These are phyloP conservation scores for Aethina tumida DNA, from an alignment of 1,140 invertebrate species.

Conservation along the genomic window DNA sequence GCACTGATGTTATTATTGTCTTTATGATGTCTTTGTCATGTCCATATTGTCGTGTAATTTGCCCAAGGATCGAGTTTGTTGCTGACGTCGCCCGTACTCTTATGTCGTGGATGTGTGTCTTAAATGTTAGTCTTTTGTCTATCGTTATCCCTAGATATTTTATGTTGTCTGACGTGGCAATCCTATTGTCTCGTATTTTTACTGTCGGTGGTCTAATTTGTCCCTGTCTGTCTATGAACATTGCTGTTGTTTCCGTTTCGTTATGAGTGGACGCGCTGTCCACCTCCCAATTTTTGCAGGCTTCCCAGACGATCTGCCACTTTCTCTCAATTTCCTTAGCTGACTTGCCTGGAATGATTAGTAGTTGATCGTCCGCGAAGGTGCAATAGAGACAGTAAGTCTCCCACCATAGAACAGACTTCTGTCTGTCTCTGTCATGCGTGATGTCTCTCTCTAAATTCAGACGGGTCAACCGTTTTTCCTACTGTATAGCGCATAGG, in stretches of 20 bases:
- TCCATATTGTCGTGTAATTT: slow-evolving; percentile 12
- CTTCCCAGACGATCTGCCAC: slow-evolving; percentile 4
- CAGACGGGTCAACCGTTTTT: too few species aligned
- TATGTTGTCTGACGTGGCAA: background rate
- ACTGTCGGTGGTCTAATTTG: too few species aligned
- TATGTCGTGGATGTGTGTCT: slow-evolving; percentile 8
- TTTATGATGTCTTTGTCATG: slow-evolving; percentile 11
- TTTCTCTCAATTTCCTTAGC: slow-evolving; percentile 1
- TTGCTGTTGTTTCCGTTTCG: background rate
- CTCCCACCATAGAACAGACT: too few species aligned
- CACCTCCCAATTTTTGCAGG: slow-evolving; percentile 1
- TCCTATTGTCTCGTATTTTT: slow-evolving; percentile 1
- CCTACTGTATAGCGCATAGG: too few species aligned
- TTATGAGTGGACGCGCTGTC: background rate
- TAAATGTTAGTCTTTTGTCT: slow-evolving; percentile 5
- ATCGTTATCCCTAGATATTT: slow-evolving; percentile 15
- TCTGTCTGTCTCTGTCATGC: too few species aligned
- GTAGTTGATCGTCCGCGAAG: slow-evolving; percentile 9
- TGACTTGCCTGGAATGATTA: slow-evolving; percentile 4
- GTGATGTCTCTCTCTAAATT: too few species aligned
- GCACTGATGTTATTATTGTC: slow-evolving; percentile 10
- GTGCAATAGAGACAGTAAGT: too few species aligned
- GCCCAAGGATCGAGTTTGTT: slow-evolving; percentile 4
- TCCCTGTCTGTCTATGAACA: too few species aligned
- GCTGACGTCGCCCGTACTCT: background rate